Evolutionary conservation across 2,888 invertebrate genomes (phyloP).

Genomic region (Mechanitis mazaeus): DNA sequence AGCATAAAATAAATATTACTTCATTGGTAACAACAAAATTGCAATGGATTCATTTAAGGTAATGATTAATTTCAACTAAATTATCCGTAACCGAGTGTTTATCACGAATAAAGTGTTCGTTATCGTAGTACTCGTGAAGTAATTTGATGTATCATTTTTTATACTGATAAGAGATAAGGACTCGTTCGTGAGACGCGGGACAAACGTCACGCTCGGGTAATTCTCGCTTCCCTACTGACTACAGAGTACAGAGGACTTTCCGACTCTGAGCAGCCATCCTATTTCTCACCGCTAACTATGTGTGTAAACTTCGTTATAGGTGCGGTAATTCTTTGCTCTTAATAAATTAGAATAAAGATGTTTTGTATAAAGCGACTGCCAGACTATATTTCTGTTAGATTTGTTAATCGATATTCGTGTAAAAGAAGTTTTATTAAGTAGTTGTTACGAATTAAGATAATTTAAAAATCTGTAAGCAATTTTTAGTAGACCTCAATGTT

Average conservation of each 20-base stretch:
- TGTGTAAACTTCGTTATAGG: slow-evolving; percentile 8
- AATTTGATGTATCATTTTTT: slow-evolving; percentile 66
- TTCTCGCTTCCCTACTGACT: slow-evolving; percentile 35
- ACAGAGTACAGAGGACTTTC: background rate
- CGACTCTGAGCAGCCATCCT: slow-evolving; percentile 8
- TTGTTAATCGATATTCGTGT: too few relatives aligned
- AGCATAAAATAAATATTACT: background rate
- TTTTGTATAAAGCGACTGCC: too few relatives aligned
- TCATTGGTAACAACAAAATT: slow-evolving; percentile 5
- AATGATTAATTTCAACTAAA: slow-evolving; percentile 39
- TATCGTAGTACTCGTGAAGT: slow-evolving; percentile 60
- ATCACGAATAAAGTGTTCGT: slow-evolving; percentile 49
- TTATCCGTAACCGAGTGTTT: slow-evolving; percentile 39
- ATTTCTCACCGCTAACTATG: slow-evolving; percentile 14
- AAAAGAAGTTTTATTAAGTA: too few relatives aligned
- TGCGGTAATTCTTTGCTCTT: slow-evolving; percentile 1
- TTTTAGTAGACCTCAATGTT: too few relatives aligned
- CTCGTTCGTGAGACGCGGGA: slow-evolving; percentile 21
- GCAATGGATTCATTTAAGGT: slow-evolving; percentile 13
- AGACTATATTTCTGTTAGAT: too few relatives aligned
- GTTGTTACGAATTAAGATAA: too few relatives aligned
- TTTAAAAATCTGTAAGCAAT: too few relatives aligned
- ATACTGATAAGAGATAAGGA: slow-evolving; percentile 59
- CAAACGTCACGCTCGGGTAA: slow-evolving; percentile 31
- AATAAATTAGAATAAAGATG: background rate